Evolutionary conservation across 2,888 invertebrate species (phyloP), one percentile per base, ranked within the genome.

Genomic region (Epinotia brunnichana): DNA sequence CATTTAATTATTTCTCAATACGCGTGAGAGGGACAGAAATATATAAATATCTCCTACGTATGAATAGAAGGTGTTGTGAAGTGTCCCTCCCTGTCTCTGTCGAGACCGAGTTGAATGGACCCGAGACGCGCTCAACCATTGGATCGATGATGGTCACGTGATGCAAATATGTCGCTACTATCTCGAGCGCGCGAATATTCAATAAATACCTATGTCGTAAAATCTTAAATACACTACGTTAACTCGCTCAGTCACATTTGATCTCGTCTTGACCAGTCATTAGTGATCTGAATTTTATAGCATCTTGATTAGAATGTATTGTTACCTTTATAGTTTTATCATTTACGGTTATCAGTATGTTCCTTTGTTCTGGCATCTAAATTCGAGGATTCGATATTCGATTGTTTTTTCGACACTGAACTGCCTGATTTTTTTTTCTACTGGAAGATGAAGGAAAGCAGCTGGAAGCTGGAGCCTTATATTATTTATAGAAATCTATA

Each of bases 141-240:
- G 93, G 93, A 94, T 94, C 93, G 93, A 94, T 93, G 88, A 85
- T 70, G 80, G 86, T 93, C 93, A 93, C 93, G 92, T 93, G 93
- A 92, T 82, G 83, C 82, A 85, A 88, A 88, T 87, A 88, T 87
- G 86, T 86, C 83, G 86, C 85, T 56, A 69, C 67, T 78, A 69
- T 76, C 53, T 41, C 54, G 41, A 62, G 60, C 81, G 82, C 91
- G 92, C 88, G 81, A 88, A 85, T 70, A 80, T 87, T 87, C 75
- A 78, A 87, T 83, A 21, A 41, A 44, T 17, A 1, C 24, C 13
- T 21, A 15, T 61, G 10, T 41, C 0, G 10, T 62, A 61, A 1
- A 9, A 13, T 1, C 44, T 35, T 51, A n/a, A n/a, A 24, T 11
- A n/a, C 24, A n/a, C 17, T 56, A 29, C 1, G 35, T n/a, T 54